Conservation (phyloP, 2,113 vertebrate genomes). For the Apus apus region DNA sequence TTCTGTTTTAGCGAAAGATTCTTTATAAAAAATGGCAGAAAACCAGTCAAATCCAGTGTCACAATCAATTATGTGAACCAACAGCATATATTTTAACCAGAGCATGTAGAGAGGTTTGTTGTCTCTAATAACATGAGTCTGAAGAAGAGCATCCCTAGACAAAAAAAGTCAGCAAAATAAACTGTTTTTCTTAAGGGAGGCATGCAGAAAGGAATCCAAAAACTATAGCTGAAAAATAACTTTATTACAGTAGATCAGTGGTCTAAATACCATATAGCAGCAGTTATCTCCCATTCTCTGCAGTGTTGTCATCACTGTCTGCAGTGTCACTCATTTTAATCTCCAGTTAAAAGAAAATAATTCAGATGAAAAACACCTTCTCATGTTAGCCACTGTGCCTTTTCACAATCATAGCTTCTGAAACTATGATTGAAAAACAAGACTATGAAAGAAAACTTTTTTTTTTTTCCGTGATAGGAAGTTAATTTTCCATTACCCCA, state of each 20-base stretch:
- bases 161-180: neutral
- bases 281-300: neutral
- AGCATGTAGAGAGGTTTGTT: neutral
- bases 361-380: neutral
- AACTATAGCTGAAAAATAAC: neutral
- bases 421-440: neutral
- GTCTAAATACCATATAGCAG: neutral
- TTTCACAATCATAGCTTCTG: neutral
- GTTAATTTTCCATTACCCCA: neutral
- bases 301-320: neutral
- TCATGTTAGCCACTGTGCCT: neutral
- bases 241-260: neutral
- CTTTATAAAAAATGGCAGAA: neutral
- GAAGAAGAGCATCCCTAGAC: neutral
- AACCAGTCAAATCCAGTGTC: neutral
- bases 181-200: neutral
- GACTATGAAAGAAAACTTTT: neutral
- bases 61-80: neutral
- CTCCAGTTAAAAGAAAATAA: neutral
- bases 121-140: neutral
- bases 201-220: neutral
- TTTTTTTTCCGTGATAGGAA: neutral
- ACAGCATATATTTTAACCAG: neutral
- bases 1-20: neutral
- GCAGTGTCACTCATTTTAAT: neutral